These are phyloP conservation scores for Hydropotes inermis DNA, from an alignment of 2,113 vertebrate genomes.

Conservation along the genomic window DNA sequence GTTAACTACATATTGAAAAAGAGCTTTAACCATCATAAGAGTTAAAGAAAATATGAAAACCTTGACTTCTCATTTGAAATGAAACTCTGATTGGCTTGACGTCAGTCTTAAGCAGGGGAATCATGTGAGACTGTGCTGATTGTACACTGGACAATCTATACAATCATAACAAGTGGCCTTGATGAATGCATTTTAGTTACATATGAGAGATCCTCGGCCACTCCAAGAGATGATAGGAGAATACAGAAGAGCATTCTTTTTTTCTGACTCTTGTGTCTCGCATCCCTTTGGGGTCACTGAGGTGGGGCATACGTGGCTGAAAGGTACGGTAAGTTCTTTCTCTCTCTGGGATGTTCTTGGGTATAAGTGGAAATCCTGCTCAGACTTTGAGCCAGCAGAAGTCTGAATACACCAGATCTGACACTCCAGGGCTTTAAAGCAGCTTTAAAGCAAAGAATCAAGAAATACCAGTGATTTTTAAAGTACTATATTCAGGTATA, in stretches of 20 bases:
- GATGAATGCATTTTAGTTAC: not conserved
- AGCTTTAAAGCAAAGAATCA: conserved; percentile 2
- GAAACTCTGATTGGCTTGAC: not conserved
- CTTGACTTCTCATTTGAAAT: not conserved
- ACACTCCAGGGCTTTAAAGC: not conserved
- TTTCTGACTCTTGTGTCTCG: not conserved
- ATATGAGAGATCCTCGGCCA: not conserved
- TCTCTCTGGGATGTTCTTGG: not conserved
- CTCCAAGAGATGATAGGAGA: not conserved
- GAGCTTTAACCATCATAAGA: not conserved
- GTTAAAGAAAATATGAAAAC: not conserved
- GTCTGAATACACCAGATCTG: not conserved
- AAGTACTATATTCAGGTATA: not conserved
- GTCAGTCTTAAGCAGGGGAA: not conserved
- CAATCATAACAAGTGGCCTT: not conserved
- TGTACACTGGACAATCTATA: not conserved
- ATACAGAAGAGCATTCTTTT: not conserved
- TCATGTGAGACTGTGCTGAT: not conserved
- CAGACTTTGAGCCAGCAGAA: not conserved
- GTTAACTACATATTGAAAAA: not conserved
- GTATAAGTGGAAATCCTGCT: not conserved
- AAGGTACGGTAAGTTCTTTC: not conserved
- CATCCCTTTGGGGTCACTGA: not conserved
- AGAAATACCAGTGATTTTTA: not conserved
- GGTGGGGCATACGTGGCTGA: not conserved